Conservation (phyloP, 2,797 vertebrate species). For the Myiotriccus ornatus region DNA sequence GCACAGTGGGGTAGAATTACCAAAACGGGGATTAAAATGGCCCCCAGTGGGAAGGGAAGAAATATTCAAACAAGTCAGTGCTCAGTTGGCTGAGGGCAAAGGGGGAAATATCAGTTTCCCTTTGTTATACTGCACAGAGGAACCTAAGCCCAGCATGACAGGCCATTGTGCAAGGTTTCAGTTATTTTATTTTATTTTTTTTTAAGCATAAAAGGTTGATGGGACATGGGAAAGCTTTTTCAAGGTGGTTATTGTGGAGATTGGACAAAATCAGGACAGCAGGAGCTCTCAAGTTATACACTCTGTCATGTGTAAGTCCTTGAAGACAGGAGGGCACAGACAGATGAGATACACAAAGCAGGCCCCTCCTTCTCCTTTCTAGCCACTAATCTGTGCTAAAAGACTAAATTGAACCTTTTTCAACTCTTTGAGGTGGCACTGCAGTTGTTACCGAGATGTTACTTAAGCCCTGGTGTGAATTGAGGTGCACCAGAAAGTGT, state of each 20-base stretch:
- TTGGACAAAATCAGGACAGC: background rate
- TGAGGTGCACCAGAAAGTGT: background rate
- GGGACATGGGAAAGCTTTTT: background rate
- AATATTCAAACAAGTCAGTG: background rate
- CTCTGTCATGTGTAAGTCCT: background rate
- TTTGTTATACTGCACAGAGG: background rate
- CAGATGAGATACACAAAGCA: background rate
- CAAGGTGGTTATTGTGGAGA: background rate
- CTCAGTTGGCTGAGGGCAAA: background rate
- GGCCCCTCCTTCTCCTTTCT: background rate
- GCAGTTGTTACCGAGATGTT: background rate
- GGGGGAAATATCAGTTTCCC: background rate
- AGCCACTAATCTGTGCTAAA: background rate
- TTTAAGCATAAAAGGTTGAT: background rate
- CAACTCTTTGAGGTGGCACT: background rate
- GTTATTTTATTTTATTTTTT: background rate
- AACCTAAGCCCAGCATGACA: background rate
- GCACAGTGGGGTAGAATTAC: constrained; percentile 63
- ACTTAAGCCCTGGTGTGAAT: background rate
- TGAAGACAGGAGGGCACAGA: background rate
- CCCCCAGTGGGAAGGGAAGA: constrained; percentile 24
- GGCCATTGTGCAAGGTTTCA: background rate
- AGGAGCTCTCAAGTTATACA: rapidly evolving
- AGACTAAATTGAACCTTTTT: background rate
- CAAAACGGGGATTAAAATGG: constrained; percentile 14